Conservation (phyloP, 2,113 vertebrate genomes). For the Oreotrochilus melanogaster region DNA sequence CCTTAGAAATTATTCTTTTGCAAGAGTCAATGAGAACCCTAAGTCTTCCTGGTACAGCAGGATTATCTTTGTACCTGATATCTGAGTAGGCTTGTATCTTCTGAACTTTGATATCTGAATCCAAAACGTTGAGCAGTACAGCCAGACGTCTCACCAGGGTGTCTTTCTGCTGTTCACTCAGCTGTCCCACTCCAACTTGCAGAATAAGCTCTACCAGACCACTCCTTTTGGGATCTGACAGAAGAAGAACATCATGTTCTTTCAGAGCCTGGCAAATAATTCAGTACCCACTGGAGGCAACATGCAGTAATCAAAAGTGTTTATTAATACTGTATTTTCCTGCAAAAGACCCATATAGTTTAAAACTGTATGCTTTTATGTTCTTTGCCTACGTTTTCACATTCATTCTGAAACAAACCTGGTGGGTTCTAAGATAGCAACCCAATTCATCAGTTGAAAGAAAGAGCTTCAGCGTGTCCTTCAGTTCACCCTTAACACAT, state of each 20-base stretch:
- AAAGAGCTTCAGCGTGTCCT: not conserved
- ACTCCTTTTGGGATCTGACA: constrained; percentile 75
- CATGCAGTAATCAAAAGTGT: not conserved
- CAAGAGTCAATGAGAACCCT: not conserved
- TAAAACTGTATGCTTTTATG: not conserved
- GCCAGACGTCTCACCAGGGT: constrained; percentile 88
- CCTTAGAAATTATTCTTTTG: not conserved
- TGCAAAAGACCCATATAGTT: not conserved
- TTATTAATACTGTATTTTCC: not conserved
- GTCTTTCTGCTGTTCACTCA: constrained; percentile 84
- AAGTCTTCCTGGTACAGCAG: not conserved
- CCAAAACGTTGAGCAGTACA: constrained; percentile 85
- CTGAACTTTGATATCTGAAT: constrained; percentile 85
- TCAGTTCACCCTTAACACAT: not conserved
- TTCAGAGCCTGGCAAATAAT: not conserved
- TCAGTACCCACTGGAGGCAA: not conserved
- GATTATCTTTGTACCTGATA: constrained; percentile 81
- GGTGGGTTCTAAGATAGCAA: not conserved
- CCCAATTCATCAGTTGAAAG: not conserved
- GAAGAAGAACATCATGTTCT: not conserved
- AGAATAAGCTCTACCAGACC: constrained; percentile 91
- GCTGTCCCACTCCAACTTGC: constrained; percentile 84
- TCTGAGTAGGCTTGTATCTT: constrained; percentile 87
- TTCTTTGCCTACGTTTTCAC: not conserved
- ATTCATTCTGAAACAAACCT: not conserved